A percentile compares a stretch with the other conserved stretches of the same genome.
Conservation (phyloP, 2,113 vertebrate species). For the Notiomystis cincta region DNA sequence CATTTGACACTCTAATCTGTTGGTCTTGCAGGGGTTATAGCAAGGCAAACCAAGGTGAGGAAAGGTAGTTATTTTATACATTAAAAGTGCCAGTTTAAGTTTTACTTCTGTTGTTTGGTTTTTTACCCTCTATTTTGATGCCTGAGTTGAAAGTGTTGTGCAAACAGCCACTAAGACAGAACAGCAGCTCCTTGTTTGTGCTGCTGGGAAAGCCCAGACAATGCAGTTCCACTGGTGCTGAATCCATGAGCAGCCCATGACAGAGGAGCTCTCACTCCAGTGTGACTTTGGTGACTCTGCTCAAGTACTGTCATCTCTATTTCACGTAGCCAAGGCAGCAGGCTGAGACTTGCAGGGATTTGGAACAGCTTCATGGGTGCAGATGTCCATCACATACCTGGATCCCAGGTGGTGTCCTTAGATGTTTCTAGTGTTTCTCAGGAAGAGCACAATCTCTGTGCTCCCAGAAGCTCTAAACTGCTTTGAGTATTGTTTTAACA, state of each 20-base stretch:
- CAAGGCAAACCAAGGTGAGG: neutral
- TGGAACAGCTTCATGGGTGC: neutral
- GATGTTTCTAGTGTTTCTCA: neutral
- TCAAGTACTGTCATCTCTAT: neutral
- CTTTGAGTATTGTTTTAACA: neutral
- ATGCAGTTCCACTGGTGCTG: neutral
- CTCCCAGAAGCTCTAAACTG: neutral
- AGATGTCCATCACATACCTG: neutral
- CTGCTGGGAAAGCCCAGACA: neutral
- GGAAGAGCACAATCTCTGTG: neutral
- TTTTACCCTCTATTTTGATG: neutral
- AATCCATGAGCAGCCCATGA: rapidly evolving
- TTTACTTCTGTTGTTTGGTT: neutral
- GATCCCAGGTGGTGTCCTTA: neutral
- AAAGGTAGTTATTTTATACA: neutral
- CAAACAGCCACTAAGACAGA: neutral
- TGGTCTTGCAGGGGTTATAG: neutral
- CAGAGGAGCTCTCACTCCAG: neutral
- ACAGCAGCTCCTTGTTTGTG: neutral
- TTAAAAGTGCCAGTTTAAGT: neutral
- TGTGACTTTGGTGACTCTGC: neutral
- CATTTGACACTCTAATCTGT: neutral
- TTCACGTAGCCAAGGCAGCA: rapidly evolving
- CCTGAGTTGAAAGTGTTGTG: neutral
- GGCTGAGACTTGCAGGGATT: neutral